Base-by-base conservation (phyloP, 2,888 invertebrate species). In the Ichneumoninae sp. region DNA sequence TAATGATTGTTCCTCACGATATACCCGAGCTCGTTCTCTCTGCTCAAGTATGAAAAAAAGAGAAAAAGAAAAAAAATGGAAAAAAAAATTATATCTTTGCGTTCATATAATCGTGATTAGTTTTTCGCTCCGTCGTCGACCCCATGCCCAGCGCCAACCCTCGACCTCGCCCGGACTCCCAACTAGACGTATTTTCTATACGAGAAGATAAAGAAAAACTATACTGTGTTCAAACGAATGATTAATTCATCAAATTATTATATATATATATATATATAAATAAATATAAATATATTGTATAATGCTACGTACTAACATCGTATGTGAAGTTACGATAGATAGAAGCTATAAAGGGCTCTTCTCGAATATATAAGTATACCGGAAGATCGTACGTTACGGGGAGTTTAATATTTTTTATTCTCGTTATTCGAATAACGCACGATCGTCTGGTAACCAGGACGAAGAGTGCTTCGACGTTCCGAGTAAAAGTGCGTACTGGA, bases 201-300 rank as follows among this genome's bases (percentile, higher is more conserved):
- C 86, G 82, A 87, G 81, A 80, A 76, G 68, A 85, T 22, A 71
- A 76, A 63, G 70, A 52, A 79, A 86, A 89, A 88, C 87, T 88
- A 74, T 86, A 88, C 85, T 89, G 90, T 91, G 90, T 91, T 91
- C 90, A 90, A 87, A 85, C 52, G 81, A 87, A 85, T 78, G 79
- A 86, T 69, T 85, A 81, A 82, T 85, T 85, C 84, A 85, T 76
- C 57, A 83, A 73, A 54, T 65, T 74, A 84, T 60, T 84, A 83
- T 69, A 71, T 54, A 36, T 77, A 57, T 40, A 40, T 10, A 6
- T 36, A 36, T 36, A 26, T 10, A 40, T 40, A 40, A 40, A 40
- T 40, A 40, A 40, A 40, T 40, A 40, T 40, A 19, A 50, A 60
- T 50, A 76, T 65, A 74, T 76, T 52, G 68, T 73, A 69, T 70